Evolutionary conservation across 2,888 invertebrate genomes (phyloP).

Genomic region (Tenthredo amoena): DNA sequence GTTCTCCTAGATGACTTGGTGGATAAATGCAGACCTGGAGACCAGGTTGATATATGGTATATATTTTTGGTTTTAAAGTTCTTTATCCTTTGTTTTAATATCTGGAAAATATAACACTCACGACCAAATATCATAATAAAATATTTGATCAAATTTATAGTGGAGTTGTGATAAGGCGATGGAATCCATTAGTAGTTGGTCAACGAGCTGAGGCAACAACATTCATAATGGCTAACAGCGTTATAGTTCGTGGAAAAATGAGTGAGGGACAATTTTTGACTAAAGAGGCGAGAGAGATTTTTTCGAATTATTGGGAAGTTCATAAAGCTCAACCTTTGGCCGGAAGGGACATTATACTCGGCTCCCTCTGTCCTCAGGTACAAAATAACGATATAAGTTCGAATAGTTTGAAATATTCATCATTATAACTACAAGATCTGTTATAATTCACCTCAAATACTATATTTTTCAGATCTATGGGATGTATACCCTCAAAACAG

Average conservation of each 20-base stretch:
- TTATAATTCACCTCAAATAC: neutral
- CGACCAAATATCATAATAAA: conserved; percentile 38
- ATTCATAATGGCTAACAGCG: conserved; percentile 72
- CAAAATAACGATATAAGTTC: conserved; percentile 35
- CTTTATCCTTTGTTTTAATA: conserved; percentile 42
- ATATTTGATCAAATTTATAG: conserved; percentile 78
- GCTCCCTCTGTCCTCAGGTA: conserved; percentile 92
- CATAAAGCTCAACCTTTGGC: conserved; percentile 83
- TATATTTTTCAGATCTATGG: conserved; percentile 85
- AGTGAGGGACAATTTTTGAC: conserved; percentile 68
- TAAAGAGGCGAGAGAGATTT: conserved; percentile 84
- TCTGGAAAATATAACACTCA: neutral
- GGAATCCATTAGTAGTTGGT: conserved; percentile 83
- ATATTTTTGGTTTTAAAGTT: conserved; percentile 52
- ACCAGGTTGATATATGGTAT: conserved; percentile 91
- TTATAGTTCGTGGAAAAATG: conserved; percentile 70
- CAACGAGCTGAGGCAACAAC: conserved; percentile 82
- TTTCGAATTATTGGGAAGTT: conserved; percentile 86
- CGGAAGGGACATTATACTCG: conserved; percentile 88
- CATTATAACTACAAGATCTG: conserved; percentile 32
- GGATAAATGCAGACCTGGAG: conserved; percentile 92
- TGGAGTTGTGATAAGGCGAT: conserved; percentile 88
- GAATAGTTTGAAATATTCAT: conserved; percentile 29
- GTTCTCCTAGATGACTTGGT: conserved; percentile 87
- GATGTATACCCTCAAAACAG: conserved; percentile 92